A percentile compares a stretch with the other conserved stretches of the same genome.
These are phyloP conservation scores for Holacanthella duospinosa DNA, from an alignment of 2,888 invertebrate genomes.

Conservation along the genomic window DNA sequence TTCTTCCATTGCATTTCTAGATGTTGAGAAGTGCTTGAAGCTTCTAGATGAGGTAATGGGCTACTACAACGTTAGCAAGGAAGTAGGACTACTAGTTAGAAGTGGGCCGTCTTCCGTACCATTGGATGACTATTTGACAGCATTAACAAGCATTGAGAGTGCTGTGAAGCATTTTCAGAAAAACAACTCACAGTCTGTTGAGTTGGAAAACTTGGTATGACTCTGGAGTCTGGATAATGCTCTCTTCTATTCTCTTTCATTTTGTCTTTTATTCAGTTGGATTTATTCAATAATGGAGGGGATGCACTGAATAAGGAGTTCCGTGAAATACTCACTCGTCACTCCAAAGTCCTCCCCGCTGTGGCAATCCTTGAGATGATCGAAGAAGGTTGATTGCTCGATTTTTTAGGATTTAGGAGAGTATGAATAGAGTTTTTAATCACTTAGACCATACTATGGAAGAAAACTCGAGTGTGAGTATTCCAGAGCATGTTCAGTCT, in stretches of 20 bases:
- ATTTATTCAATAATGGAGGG: conserved; percentile 68
- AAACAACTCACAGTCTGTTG: conserved; percentile 85
- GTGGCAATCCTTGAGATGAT: conserved; percentile 61
- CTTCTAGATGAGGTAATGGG: conserved; percentile 87
- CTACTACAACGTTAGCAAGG: conserved; percentile 88
- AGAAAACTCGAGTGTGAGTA: conserved; percentile 36
- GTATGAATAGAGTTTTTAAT: no score
- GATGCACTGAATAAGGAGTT: conserved; percentile 78
- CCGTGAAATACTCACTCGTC: conserved; percentile 69
- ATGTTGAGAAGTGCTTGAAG: conserved; percentile 79
- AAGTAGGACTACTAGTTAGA: conserved; percentile 74
- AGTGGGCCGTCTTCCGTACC: conserved; percentile 64
- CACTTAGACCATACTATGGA: conserved; percentile 29
- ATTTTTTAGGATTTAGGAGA: no score
- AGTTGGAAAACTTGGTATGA: conserved; percentile 80
- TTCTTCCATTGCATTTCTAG: conserved; percentile 45
- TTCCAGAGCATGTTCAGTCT: conserved; percentile 58
- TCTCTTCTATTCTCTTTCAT: background rate
- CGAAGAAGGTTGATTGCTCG: conserved; percentile 58
- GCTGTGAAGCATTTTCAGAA: conserved; percentile 85
- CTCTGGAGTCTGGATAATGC: background rate
- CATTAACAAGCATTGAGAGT: conserved; percentile 70
- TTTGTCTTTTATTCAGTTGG: conserved; percentile 49
- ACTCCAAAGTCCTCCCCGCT: conserved; percentile 75
- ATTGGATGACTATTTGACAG: conserved; percentile 51